Conservation (phyloP, 2,113 vertebrate species). For the Syrmaticus mikado region DNA sequence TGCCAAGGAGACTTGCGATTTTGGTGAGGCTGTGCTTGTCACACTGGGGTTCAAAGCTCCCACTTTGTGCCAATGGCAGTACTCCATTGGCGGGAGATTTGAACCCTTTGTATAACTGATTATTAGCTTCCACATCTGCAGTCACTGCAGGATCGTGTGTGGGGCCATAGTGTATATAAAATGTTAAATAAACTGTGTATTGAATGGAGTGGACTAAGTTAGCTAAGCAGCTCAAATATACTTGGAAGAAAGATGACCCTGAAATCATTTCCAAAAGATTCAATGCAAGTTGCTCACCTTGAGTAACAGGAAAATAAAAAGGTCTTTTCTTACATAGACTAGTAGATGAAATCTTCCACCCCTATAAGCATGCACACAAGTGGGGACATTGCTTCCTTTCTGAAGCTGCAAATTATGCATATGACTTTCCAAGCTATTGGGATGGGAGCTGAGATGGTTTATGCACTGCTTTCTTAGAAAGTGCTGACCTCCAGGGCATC, state of each 20-base stretch:
- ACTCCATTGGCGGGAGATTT: not conserved
- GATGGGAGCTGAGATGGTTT: not conserved
- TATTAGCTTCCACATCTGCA: not conserved
- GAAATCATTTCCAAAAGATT: constrained; percentile 34
- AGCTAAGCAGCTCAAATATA: constrained; percentile 49
- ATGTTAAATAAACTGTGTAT: constrained; percentile 54
- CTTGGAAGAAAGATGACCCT: constrained; percentile 52
- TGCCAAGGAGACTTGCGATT: not conserved
- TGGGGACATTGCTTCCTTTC: not conserved
- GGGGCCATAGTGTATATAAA: constrained; percentile 52
- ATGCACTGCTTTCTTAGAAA: not conserved
- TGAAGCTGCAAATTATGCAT: not conserved
- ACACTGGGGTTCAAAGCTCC: constrained; percentile 38
- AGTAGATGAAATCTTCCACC: constrained; percentile 17
- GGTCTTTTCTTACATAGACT: constrained; percentile 31
- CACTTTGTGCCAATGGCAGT: not conserved
- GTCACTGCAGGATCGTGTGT: not conserved
- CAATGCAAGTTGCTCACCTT: constrained; percentile 34
- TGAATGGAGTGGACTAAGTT: constrained; percentile 42
- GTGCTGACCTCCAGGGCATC: not conserved
- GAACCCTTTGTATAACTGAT: constrained; percentile 27
- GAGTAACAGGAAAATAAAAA: not conserved
- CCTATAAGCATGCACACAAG: constrained; percentile 14
- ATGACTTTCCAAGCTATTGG: not conserved
- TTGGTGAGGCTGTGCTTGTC: not conserved